These are phyloP conservation scores for Caenorhabditis japonica DNA, from an alignment of 2,888 invertebrate genomes.

Conservation along the genomic window DNA sequence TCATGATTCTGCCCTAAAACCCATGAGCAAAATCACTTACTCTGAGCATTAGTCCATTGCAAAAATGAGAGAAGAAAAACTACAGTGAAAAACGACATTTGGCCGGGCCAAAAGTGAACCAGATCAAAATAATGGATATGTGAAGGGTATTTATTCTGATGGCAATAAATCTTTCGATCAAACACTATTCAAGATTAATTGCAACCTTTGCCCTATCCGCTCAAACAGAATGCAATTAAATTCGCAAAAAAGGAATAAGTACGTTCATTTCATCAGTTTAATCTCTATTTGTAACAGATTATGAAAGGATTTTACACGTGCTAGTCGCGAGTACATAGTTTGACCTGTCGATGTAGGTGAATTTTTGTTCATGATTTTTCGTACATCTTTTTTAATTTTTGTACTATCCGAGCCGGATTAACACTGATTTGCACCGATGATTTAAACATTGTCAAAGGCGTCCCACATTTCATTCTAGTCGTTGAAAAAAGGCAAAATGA, in stretches of 20 bases:
- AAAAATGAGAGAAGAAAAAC: constrained; percentile 21
- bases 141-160: constrained; percentile 18
- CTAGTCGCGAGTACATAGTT: constrained; percentile 8
- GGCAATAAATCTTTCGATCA: constrained; percentile 19
- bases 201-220: constrained; percentile 16
- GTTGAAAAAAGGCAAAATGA: constrained; percentile 11
- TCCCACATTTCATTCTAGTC: constrained; percentile 4
- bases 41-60: constrained; percentile 18
- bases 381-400: constrained; percentile 14
- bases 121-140: constrained; percentile 12
- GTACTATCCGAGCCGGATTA: constrained; percentile 40
- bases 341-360: too few species aligned
- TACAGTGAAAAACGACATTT: constrained; percentile 27
- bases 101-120: constrained; percentile 7
- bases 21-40: constrained; percentile 13
- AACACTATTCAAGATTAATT: constrained; percentile 45
- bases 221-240: not conserved
- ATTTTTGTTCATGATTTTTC: constrained; percentile 12
- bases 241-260: constrained; percentile 28
- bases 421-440: constrained; percentile 9
- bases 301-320: constrained; percentile 18
- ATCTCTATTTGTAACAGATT: constrained; percentile 35
- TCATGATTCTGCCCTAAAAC: not conserved
- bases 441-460: constrained; percentile 23
- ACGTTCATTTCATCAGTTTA: constrained; percentile 21